A percentile compares a stretch with the other conserved stretches of the same genome.
Evolutionary conservation across 2,888 invertebrate species (phyloP).

Genomic region (Epicampocera succincta): DNA sequence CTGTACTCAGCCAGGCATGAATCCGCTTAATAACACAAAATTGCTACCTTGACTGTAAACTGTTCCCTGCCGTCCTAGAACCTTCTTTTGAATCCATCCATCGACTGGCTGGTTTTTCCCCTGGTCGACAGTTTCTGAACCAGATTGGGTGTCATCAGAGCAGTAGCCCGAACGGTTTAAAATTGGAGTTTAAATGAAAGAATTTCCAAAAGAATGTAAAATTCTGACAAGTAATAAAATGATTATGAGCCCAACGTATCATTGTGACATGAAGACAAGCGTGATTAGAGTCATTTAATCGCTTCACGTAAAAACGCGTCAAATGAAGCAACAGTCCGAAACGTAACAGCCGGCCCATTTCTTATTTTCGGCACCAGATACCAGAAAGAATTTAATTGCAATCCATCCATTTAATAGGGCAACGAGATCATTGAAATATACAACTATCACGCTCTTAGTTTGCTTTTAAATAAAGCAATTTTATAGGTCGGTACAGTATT

Average conservation of each 20-base stretch:
- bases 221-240: background rate
- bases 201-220: too few species aligned
- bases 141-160: too few species aligned
- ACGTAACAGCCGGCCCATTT: conserved; percentile 28
- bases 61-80: too few species aligned
- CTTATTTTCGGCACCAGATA: conserved; percentile 29
- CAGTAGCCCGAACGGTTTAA: too few species aligned
- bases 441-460: conserved; percentile 75
- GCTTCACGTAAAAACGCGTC: conserved; percentile 68
- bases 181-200: too few species aligned
- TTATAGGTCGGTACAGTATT: conserved; percentile 71
- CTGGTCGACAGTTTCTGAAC: too few species aligned
- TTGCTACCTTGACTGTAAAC: too few species aligned
- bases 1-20: too few species aligned
- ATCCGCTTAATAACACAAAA: too few species aligned
- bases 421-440: conserved; percentile 75
- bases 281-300: conserved; percentile 66
- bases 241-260: conserved; percentile 41
- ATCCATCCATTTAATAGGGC: conserved; percentile 45
- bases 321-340: conserved; percentile 33
- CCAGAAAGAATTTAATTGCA: conserved; percentile 37
- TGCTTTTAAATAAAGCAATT: conserved; percentile 72
- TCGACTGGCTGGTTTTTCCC: too few species aligned
- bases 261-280: conserved; percentile 8
- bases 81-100: too few species aligned